Evolutionary conservation across 2,888 invertebrate species (phyloP), one percentile per base, ranked within the genome.

Genomic region (Brenthis hecate): DNA sequence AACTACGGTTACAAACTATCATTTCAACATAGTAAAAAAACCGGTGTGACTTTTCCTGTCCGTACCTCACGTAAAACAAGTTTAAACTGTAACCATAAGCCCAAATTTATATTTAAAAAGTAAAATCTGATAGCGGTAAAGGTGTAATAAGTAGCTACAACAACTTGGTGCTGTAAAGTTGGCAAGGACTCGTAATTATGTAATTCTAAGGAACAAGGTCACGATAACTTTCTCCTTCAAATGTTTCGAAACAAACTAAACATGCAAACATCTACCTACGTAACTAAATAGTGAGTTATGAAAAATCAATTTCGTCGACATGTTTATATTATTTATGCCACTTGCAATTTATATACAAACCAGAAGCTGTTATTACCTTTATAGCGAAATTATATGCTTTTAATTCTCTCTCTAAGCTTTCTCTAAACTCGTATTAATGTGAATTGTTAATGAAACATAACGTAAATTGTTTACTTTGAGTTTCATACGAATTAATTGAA

Each of bases 181-280:
- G 68, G 69, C 70, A 73, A 74, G 72, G 72, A 68, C 62, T 69
- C 58, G 53, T 69, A 73, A 72, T 75, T 67, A 65, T 62, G 70
- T 43, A 70, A 66, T 60, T 64, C 68, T 76, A 71, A 57, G 73
- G 74, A 76, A 74, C 81, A 86, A 85, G 85, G 86, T 79, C 81
- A 75, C 70, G 74, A 74, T 73, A 81, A 83, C 85, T 85, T 86
- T 86, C 81, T 78, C 82, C 80, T 81, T 75, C 67, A 64, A 71
- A 60, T 72, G 66, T 71, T 70, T 65, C 71, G 64, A 68, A 75
- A 58, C 70, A 51, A 54, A 65, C 69, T 51, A 67, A 72, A 72
- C 77, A 75, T 75, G 74, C 74, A 56, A 80, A 71, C 73, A 67
- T 65, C 72, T 81, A 66, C 56, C 55, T 65, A 68, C 50, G 60